A percentile compares a stretch with the other conserved stretches of the same genome.
Evolutionary conservation across 2,888 invertebrate genomes (phyloP).

Genomic region (Limnephilus rhombicus): DNA sequence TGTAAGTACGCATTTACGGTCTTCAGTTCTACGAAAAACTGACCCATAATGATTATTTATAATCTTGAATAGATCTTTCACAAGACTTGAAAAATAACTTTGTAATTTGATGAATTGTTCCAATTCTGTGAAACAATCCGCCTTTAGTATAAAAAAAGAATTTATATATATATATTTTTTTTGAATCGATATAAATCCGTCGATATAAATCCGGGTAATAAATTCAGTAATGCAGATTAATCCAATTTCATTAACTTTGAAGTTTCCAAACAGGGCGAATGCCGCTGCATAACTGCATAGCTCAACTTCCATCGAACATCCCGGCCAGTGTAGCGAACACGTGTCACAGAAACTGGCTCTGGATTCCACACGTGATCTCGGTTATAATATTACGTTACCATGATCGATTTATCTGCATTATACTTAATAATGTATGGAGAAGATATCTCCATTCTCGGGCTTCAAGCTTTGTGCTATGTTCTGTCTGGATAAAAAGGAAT

Average conservation of each 20-base stretch:
- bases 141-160: too few species aligned
- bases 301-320: background rate
- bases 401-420: slow-evolving; percentile 43
- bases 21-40: too few species aligned
- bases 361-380: slow-evolving; percentile 31
- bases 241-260: background rate
- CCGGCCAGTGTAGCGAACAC: slow-evolving; percentile 8
- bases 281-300: background rate
- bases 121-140: too few species aligned
- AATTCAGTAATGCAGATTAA: background rate
- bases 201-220: too few species aligned
- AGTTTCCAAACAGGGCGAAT: background rate
- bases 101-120: too few species aligned
- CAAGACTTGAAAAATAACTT: too few species aligned
- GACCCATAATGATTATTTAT: too few species aligned
- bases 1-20: too few species aligned
- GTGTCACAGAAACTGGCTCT: slow-evolving; percentile 24
- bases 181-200: too few species aligned
- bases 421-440: slow-evolving; percentile 2
- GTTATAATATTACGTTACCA: slow-evolving; percentile 37
- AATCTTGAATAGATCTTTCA: too few species aligned
- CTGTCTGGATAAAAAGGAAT: background rate
- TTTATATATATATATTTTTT: too few species aligned
- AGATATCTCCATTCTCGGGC: slow-evolving; percentile 21
- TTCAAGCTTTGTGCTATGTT: background rate